Evolutionary conservation across 2,888 invertebrate genomes (phyloP).

Genomic region (Apeira syringaria): DNA sequence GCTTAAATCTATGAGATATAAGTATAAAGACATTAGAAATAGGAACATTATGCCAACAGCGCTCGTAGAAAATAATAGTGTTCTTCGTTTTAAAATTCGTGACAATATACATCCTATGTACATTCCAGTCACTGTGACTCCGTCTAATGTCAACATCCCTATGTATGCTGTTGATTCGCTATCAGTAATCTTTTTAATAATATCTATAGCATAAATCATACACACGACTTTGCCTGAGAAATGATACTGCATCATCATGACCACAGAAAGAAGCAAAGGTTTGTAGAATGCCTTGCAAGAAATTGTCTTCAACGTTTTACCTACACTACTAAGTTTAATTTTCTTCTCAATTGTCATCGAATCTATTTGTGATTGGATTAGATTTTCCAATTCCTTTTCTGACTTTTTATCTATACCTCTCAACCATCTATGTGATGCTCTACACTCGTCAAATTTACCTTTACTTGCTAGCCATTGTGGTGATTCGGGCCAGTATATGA

Average conservation of each 20-base stretch:
- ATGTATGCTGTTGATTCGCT: conserved; percentile 39
- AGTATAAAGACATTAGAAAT: conserved; percentile 41
- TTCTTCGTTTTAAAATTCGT: conserved; percentile 38
- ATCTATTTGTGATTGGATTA: conserved; percentile 32
- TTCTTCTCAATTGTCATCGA: conserved; percentile 5
- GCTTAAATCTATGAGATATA: conserved; percentile 37
- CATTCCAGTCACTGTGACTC: conserved; percentile 40
- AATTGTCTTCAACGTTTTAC: conserved; percentile 1
- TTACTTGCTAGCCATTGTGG: conserved; percentile 42
- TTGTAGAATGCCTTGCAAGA: conserved; percentile 35
- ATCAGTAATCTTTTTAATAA: conserved; percentile 39
- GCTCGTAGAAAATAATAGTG: conserved; percentile 33
- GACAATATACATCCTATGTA: conserved; percentile 41
- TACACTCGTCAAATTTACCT: conserved; percentile 36
- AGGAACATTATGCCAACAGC: conserved; percentile 37
- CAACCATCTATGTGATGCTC: conserved; percentile 33
- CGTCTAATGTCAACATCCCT: conserved; percentile 44
- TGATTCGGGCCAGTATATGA: conserved; percentile 37
- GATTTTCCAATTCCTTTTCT: conserved; percentile 34
- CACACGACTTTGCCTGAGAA: conserved; percentile 45
- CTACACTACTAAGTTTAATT: not conserved
- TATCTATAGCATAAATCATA: conserved; percentile 41
- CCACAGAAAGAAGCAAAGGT: conserved; percentile 32
- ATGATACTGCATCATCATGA: conserved; percentile 36
- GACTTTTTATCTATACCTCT: conserved; percentile 29